Evolutionary conservation across 1,140 invertebrate species (phyloP).

Genomic region (roundworm (Caenorhabditis elegans)): DNA sequence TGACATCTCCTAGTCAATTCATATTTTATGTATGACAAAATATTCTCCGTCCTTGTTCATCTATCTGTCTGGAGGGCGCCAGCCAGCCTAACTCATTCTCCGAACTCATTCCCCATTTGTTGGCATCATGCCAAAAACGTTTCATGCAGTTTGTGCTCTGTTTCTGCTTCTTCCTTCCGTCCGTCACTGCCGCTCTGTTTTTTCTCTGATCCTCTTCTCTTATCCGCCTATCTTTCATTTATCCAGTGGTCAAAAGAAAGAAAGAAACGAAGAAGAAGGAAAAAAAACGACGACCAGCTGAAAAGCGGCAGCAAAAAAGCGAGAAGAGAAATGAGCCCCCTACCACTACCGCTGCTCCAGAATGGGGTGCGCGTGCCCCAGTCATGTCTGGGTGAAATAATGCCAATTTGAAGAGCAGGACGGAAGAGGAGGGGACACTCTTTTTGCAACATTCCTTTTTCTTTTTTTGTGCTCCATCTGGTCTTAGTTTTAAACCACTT

Average conservation of each 20-base stretch:
- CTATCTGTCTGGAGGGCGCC: background rate
- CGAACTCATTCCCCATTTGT: background rate
- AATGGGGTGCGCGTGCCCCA: background rate
- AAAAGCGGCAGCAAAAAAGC: background rate
- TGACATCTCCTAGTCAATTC: background rate
- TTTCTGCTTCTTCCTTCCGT: too few relatives aligned
- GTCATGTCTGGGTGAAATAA: conserved; percentile 27
- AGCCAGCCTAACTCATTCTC: background rate
- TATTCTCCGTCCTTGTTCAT: background rate
- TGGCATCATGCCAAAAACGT: background rate
- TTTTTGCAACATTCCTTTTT: conserved; percentile 1
- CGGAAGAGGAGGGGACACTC: background rate
- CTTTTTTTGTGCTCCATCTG: background rate
- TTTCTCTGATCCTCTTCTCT: background rate
- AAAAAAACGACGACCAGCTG: conserved; percentile 8
- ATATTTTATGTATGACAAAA: conserved; percentile 27
- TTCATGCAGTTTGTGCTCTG: background rate
- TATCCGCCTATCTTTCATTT: background rate
- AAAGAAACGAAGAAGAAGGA: background rate
- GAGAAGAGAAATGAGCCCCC: background rate
- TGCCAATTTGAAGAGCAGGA: conserved; percentile 9
- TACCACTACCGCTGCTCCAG: background rate
- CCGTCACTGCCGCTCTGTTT: too few relatives aligned
- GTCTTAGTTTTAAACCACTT: too few relatives aligned
- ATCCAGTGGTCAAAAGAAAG: background rate